Evolutionary conservation across 2,113 vertebrate genomes (phyloP).

Genomic region (Athene noctua): DNA sequence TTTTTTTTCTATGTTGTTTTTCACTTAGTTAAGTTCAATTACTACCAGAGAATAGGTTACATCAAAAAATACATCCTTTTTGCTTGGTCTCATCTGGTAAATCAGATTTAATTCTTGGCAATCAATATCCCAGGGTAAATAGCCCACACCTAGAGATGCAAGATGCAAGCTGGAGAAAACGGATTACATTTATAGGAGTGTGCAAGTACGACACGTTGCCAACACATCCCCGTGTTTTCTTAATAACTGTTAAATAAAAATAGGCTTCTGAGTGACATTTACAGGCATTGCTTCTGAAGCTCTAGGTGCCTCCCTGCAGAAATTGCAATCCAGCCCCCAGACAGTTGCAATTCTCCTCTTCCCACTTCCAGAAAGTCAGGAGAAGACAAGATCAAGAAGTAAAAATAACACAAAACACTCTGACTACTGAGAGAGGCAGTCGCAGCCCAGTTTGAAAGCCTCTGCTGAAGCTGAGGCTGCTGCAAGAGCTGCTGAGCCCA

Average conservation of each 20-base stretch:
- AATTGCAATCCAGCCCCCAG: not conserved
- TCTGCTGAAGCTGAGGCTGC: not conserved
- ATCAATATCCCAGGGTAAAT: not conserved
- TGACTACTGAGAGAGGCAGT: not conserved
- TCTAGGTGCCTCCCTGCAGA: not conserved
- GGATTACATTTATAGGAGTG: not conserved
- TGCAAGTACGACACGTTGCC: fast-evolving
- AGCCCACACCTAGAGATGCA: not conserved
- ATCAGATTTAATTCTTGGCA: not conserved
- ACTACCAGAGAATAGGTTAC: not conserved
- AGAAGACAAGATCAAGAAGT: not conserved
- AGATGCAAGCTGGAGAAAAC: not conserved
- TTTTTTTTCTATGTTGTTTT: not conserved
- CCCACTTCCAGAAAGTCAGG: not conserved
- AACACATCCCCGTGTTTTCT: not conserved
- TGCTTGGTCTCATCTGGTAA: not conserved
- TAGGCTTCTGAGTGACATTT: not conserved
- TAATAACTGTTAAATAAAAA: not conserved
- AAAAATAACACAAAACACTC: not conserved
- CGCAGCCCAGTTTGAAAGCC: not conserved
- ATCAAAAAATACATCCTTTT: not conserved
- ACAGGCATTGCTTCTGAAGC: not conserved
- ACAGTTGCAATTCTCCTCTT: not conserved
- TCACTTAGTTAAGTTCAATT: not conserved
- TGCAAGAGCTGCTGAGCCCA: not conserved